Base-by-base conservation (phyloP, 2,888 invertebrate genomes). In the Pollenia angustigena region DNA sequence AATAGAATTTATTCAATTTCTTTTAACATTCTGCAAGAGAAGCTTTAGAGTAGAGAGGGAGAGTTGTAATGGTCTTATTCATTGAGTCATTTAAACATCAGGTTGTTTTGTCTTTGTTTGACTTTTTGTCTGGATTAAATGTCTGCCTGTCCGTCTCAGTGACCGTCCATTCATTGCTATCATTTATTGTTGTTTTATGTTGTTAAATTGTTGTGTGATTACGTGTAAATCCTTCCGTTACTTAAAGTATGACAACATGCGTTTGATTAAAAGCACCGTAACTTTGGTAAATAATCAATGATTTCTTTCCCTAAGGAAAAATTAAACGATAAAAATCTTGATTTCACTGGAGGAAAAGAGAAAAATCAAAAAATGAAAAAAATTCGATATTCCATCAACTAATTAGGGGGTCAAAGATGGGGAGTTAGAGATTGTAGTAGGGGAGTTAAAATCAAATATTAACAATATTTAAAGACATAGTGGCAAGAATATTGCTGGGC, bases 161-260 rank as follows among this genome's bases (percentile, higher is more conserved):
- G 56, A 40, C 50, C 82, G 6, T 32, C 32, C 32, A 71, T 52
- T 14, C 52, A 60, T 50, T 79, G 69, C 32, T 76, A 78, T 54
- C 78, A 69, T 60, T 80, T 75, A 74, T 80, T 60, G 46, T 48
- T 78, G 64, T 74, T 80, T 76, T 78, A 66, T 84, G 54, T 74
- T 78, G 62, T 78, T 62, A 78, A 81, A 84, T 84, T 72, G 87
- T 81, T 87, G 84, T 84, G 84, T 84, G 87, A 81, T 84, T 87
- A 84, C 78, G 84, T 81, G 87, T 81, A 81, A 87, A 84, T 87
- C 87, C 87, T 84, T 87, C 84, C 83, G 83, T 64, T 87, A 68
- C 56, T 68, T 74, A 54, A 72, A 60, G 42, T 74, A 84, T 80
- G 68, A 81, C 81, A 78, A 81, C 74, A 84, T 84, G 68, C 74